Base-by-base conservation (phyloP, 2,888 invertebrate species). In the Philaethria dido region DNA sequence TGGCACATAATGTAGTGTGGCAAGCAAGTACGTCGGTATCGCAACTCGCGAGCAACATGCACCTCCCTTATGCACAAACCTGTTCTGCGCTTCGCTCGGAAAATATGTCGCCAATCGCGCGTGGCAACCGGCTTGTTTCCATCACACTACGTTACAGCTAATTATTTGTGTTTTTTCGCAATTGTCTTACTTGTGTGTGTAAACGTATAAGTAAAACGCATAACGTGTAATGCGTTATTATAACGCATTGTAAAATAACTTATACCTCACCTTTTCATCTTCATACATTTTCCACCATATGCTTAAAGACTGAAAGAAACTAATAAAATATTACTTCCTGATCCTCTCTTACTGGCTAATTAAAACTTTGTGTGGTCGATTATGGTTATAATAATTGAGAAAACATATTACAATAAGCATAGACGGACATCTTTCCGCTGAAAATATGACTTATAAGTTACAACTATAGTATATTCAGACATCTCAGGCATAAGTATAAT, bases 41-140 rank as follows among this genome's bases (percentile, higher is more conserved):
- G 75, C 81, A 76, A 79, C 74, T 73, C 72, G 76, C 80, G 75
- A 79, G 77, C 80, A 79, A 80, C 79, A 78, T 80, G 79, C 79
- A 74, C 82, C 83, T 83, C 82, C 79, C 80, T 79, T 79, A 77
- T 73, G 77, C 76, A 77, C 75, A 87, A 91, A 91, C 90, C 88
- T 80, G 91, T 91, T 89, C 77, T 75, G 81, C 84, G 84, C 85
- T 85, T 86, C 84, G 84, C 80, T 77, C 80, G 84, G 85, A 84
- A 88, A 87, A 88, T 88, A 86, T 88, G 89, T 87, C 86, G 87
- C 83, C 80, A 81, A 80, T 81, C 84, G 86, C 86, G 86, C 86
- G 86, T 88, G 87, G 85, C 80, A 75, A 80, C 82, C 78, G 77
- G 80, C 84, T 82, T 78, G 82, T 82, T 83, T 78, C 81, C 80